Conservation (phyloP, 2,113 vertebrate species). For the Dromiciops gliroides region DNA sequence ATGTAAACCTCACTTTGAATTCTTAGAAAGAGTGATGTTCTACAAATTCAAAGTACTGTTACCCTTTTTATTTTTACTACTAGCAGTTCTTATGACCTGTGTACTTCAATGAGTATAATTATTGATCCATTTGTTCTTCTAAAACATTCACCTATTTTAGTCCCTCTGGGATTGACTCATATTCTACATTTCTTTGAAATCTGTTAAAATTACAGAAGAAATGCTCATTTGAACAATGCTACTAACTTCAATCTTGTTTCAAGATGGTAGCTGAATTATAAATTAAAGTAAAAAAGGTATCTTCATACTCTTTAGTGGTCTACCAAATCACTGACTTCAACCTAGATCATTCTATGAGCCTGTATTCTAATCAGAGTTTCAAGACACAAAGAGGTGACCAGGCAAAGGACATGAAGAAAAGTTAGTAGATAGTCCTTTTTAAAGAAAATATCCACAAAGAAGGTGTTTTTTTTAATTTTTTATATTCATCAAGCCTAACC, state of each 20-base stretch:
- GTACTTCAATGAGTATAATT: background rate
- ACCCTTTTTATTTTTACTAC: slow-evolving; percentile 3
- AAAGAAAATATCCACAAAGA: background rate
- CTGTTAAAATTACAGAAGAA: background rate
- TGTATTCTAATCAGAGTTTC: slow-evolving; percentile 21
- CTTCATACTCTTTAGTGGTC: background rate
- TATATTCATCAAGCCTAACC: background rate
- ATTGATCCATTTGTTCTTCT: background rate
- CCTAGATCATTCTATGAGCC: background rate
- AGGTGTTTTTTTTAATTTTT: background rate
- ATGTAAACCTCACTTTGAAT: background rate
- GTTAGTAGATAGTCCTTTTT: background rate
- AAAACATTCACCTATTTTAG: background rate
- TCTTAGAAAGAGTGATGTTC: background rate
- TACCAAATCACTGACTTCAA: slow-evolving; percentile 23
- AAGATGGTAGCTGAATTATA: background rate
- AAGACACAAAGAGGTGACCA: background rate
- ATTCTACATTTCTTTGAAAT: slow-evolving; percentile 24
- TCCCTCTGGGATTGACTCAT: background rate
- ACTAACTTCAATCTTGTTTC: background rate
- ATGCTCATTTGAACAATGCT: background rate
- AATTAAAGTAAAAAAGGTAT: background rate
- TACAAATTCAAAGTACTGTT: background rate
- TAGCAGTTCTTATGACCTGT: slow-evolving; percentile 1
- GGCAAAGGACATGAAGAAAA: background rate